Evolutionary conservation across 2,797 vertebrate genomes (phyloP), one percentile per base, ranked within the genome.

Genomic region (Pteropus rufus): DNA sequence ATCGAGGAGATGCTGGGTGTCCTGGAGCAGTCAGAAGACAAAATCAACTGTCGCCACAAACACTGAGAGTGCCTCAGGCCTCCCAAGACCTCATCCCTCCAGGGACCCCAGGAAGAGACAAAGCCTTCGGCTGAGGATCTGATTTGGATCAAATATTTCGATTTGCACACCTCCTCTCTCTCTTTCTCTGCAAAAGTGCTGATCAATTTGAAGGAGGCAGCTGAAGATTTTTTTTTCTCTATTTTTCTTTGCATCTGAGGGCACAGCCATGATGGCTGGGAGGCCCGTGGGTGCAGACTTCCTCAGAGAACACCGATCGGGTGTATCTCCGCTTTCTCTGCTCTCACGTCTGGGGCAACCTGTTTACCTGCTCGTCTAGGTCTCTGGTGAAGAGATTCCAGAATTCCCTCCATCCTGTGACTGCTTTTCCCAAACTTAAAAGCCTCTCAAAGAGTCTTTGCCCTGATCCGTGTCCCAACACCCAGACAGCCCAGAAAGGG

Each of bases 1-100:
- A 97, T 99, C 1, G 98, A 98, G 87, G 99, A 99, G 91, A 99
- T 99, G 99, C 97, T 99, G 39, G 98, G 98, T 1, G 80, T 99
- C 29, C 92, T 99, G 98, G 98, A 99, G 88, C 98, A 97, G 69
- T 98, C 98, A 0, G 99, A 99, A 80, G 98, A 82, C 95, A 97
- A 98, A 80, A 98, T 98, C 90, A 98, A 91, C 36, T 98, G 98
- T 75, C 97, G 98, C 60, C 98, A 99, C 29, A 87, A 97, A 96
- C 98, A 98, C 87, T 99, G 98, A 99, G 56, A 11, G 49, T 80
- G n/a, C 1, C 36, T 12, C 15, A 8, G 69, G n/a, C 60, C 41
- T 46, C 65, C 75, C 49, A 5, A 36, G 90, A 85, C 69, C 86
- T 91, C 83, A 31, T 70, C 73, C 89, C 84, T 3, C 39, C 0